Evolutionary conservation across 2,113 vertebrate genomes (phyloP).

Genomic region (Pycnonotus jocosus): DNA sequence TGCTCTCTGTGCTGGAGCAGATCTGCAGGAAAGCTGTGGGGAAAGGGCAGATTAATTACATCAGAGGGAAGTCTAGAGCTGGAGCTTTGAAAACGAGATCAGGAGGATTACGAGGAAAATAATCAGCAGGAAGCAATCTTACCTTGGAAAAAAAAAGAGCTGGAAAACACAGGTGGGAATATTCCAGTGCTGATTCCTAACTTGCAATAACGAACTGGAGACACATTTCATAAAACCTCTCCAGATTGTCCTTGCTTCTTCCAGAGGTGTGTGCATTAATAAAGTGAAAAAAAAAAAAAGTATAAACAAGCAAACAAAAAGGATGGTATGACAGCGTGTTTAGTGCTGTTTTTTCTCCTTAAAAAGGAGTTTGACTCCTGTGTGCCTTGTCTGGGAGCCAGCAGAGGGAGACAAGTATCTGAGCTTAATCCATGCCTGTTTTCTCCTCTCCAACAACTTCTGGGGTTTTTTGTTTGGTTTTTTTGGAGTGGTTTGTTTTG

Average conservation of each 20-base stretch:
- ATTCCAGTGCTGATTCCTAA: neutral
- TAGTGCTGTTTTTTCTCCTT: neutral
- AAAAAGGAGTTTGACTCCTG: neutral
- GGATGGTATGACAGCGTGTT: neutral
- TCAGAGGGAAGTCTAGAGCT: neutral
- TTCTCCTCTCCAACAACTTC: neutral
- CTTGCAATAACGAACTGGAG: neutral
- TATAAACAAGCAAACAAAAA: neutral
- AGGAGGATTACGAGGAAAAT: neutral
- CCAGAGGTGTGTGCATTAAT: neutral
- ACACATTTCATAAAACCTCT: neutral
- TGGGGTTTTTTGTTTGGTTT: too few relatives aligned
- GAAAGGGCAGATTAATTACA: neutral
- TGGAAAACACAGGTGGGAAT: neutral
- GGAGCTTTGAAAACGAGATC: neutral
- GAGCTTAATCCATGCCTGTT: constrained; percentile 11
- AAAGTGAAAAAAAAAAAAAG: neutral
- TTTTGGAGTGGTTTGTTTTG: too few relatives aligned
- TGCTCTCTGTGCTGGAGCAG: neutral
- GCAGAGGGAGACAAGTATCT: constrained; percentile 72
- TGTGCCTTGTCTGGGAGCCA: neutral
- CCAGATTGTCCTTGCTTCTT: neutral
- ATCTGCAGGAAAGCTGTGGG: neutral
- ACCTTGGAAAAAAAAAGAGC: neutral
- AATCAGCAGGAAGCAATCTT: neutral